Base-by-base conservation (phyloP, 2,797 vertebrate species). In the Dipus sagitta region DNA sequence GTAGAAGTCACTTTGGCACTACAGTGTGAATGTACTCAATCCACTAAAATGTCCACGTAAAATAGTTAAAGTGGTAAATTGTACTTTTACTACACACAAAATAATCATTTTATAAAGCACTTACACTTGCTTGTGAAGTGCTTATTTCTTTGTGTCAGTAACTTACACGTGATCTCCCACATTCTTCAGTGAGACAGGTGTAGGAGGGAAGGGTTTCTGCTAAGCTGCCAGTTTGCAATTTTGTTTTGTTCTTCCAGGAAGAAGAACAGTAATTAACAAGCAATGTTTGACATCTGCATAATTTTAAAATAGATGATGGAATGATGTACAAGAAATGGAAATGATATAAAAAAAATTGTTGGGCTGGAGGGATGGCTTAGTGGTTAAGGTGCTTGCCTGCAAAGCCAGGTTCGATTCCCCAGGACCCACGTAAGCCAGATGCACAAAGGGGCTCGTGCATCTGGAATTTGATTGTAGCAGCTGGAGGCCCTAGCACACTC, bases 161-260 rank as follows among this genome's bases (percentile, higher is more conserved):
- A 70, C 68, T 94, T 96, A 64, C 85, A 89, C 86, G 93, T 95
- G 96, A 97, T 94, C 90, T 97, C 86, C 91, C 91, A 86, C 95
- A 96, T 98, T 97, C 97, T 96, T 97, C 96, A 97, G 96, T 96
- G 91, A 95, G 93, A 95, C 87, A 95, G 96, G 92, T 97, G 94
- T 81, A 97, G 93, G 95, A 97, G 47, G 87, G 96, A 94, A 93
- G 92, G 86, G 90, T 88, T 91, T 95, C 86, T 94, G 96, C 95
- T 94, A 91, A 70, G 68, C 93, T 97, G 94, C 96, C 95, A 96
- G 94, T 92, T 97, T 92, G 96, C 94, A 96, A 91, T 97, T 89
- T 92, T 96, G 95, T 96, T 86, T 77, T 64, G 91, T 94, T 96
- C 94, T 97, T 96, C 76, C 89, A 97, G 96, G 93, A 96, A 96